Evolutionary conservation across 2,797 vertebrate genomes (phyloP), one percentile per base, ranked within the genome.

Genomic region (Syngnathus acus): DNA sequence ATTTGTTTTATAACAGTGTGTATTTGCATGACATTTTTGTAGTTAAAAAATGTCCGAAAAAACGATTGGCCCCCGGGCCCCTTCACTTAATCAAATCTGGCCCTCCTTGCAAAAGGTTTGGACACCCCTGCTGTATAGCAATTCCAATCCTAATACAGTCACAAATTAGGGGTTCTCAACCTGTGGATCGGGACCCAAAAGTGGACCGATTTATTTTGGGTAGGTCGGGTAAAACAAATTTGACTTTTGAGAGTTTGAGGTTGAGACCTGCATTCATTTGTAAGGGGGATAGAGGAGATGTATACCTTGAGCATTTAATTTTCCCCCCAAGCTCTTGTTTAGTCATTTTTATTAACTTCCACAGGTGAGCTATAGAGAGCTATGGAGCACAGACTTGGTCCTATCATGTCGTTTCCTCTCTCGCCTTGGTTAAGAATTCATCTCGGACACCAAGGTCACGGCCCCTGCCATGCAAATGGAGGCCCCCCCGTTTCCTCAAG

Each of bases 381-480:
- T 21, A 6, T 6, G 54, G 54, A 32, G 13, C n/a, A 62, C 21
- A 23, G n/a, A 43, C 39, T 23, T 13, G 39, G 39, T 32, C 55
- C 6, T 9, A 16, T 26, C 14, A 6, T 23, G 38, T 47, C 16
- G 19, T 38, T 42, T 10, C 7, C 50, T 3, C 6, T 63, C 45
- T 39, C 64, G 64, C 4, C 19, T 64, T 65, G 63, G 53, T 79
- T 87, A 89, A 67, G 78, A 73, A 91, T 91, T 85, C 89, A 80
- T 70, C 69, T 76, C 80, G 58, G 82, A n/a, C 77, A 69, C 66
- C 43, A 73, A 77, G 86, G 86, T 88, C 86, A 85, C 57, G 67
- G 79, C 76, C 78, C 32, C 69, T 70, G 69, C 65, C 78, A 91
- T 92, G 89, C 88, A 89, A 91, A 93, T 92, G 54, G 78, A 40